Evolutionary conservation across 2,888 invertebrate species (phyloP).

Genomic region (Stictocephala bisonia): DNA sequence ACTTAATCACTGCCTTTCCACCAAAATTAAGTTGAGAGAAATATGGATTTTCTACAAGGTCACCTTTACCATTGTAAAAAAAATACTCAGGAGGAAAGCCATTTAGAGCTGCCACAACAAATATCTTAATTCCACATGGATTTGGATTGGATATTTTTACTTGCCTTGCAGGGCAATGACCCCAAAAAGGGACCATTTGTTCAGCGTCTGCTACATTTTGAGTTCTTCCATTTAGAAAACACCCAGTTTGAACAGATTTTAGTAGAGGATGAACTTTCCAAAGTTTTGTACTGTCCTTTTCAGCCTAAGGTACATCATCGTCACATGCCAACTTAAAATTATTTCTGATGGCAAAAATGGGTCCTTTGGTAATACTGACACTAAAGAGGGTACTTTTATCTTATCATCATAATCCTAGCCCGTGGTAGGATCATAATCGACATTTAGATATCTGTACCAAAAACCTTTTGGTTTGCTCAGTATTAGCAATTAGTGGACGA

Average conservation of each 20-base stretch:
- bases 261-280: constrained; percentile 20
- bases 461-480: no score
- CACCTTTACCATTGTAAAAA: constrained; percentile 57
- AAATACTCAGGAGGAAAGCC: constrained; percentile 59
- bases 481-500: no score
- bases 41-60: constrained; percentile 22
- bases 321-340: constrained; percentile 23
- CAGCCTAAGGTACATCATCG: not conserved
- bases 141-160: constrained; percentile 58
- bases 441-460: no score
- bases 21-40: not conserved
- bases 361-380: no score
- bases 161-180: constrained; percentile 53
- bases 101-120: constrained; percentile 58
- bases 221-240: constrained; percentile 30
- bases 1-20: constrained; percentile 31
- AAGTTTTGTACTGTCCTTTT: constrained; percentile 27
- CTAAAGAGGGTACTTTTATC: no score
- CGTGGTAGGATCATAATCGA: no score
- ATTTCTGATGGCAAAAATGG: constrained; percentile 21
- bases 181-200: constrained; percentile 60
- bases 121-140: constrained; percentile 60
- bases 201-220: constrained; percentile 58
- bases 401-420: no score
- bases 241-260: constrained; percentile 1